Evolutionary conservation across 2,888 invertebrate genomes (phyloP).

Genomic region (Pteria penguin): DNA sequence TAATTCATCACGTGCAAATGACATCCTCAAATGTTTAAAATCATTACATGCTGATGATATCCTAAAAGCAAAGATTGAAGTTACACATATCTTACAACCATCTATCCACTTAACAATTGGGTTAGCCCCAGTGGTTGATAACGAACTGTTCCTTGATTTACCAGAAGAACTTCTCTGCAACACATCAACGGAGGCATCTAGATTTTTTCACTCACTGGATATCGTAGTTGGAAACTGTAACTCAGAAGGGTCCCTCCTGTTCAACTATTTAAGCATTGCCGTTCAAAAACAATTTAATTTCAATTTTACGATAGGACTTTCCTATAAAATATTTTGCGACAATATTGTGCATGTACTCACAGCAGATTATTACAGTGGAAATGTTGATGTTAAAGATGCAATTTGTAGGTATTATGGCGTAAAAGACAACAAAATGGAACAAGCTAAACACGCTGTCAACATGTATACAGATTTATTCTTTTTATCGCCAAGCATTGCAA

Average conservation of each 20-base stretch:
- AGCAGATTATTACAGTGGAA: constrained; percentile 6
- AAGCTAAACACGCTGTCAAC: constrained; percentile 8
- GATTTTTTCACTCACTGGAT: constrained; percentile 23
- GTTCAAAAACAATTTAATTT: constrained; percentile 13
- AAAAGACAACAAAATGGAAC: constrained; percentile 5
- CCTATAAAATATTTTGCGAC: constrained; percentile 11
- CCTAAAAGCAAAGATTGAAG: too few relatives aligned
- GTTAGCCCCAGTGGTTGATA: constrained; percentile 37
- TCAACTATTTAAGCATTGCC: neutral
- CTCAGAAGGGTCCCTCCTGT: constrained; percentile 26
- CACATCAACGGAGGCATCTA: neutral
- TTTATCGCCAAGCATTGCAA: constrained; percentile 7
- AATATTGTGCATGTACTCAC: neutral
- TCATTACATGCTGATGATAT: too few relatives aligned
- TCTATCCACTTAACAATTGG: too few relatives aligned
- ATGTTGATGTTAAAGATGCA: constrained; percentile 6
- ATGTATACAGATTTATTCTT: constrained; percentile 31
- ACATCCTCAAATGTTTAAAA: too few relatives aligned
- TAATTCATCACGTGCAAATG: too few relatives aligned
- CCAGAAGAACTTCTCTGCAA: constrained; percentile 11
- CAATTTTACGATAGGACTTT: constrained; percentile 21
- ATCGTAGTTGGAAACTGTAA: constrained; percentile 30
- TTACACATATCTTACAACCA: too few relatives aligned
- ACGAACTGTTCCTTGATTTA: constrained; percentile 19
- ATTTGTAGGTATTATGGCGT: constrained; percentile 17